Percentiles rank a stretch among this genome's conserved stretches.
Evolutionary conservation across 2,797 vertebrate species (phyloP).

Genomic region (Macropodus opercularis): DNA sequence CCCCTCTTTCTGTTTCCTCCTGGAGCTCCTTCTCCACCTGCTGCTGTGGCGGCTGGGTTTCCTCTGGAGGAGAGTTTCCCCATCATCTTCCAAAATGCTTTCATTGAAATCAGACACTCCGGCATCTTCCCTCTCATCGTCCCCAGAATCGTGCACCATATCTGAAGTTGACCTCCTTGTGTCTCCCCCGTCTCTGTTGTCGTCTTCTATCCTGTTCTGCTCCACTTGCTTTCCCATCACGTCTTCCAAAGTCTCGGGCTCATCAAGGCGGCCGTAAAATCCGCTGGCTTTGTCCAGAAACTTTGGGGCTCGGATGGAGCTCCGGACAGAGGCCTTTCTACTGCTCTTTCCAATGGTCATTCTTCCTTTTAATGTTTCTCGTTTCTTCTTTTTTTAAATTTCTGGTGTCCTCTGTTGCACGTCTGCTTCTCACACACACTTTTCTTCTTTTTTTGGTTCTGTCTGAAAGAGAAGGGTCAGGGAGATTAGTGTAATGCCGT

Average conservation of each 20-base stretch:
- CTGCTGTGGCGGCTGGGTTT: slow-evolving; percentile 73
- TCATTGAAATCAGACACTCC: slow-evolving; percentile 61
- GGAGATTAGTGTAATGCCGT: slow-evolving; percentile 45
- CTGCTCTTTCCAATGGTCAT: slow-evolving; percentile 83
- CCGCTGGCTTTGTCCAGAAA: slow-evolving; percentile 80
- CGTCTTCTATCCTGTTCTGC: background rate
- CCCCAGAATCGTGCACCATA: background rate
- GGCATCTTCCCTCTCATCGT: slow-evolving; percentile 44
- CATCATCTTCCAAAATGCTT: slow-evolving; percentile 77
- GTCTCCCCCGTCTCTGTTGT: background rate
- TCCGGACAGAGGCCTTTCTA: slow-evolving; percentile 64
- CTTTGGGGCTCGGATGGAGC: slow-evolving; percentile 74
- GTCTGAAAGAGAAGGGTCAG: slow-evolving; percentile 12
- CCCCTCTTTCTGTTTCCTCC: slow-evolving; percentile 67
- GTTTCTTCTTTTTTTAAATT: slow-evolving; percentile 17
- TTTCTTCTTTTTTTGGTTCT: slow-evolving; percentile 7
- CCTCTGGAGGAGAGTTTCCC: slow-evolving; percentile 72
- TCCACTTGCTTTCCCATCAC: slow-evolving; percentile 6
- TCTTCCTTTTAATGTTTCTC: slow-evolving; percentile 26
- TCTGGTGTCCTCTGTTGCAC: slow-evolving; percentile 3
- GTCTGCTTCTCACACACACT: background rate
- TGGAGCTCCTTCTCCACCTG: slow-evolving; percentile 81
- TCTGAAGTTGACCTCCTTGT: background rate
- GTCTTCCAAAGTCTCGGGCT: slow-evolving; percentile 49
- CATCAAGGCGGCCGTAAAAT: slow-evolving; percentile 81